Conservation (phyloP, 2,888 invertebrate species). For the Megaustenia siamemsis region DNA sequence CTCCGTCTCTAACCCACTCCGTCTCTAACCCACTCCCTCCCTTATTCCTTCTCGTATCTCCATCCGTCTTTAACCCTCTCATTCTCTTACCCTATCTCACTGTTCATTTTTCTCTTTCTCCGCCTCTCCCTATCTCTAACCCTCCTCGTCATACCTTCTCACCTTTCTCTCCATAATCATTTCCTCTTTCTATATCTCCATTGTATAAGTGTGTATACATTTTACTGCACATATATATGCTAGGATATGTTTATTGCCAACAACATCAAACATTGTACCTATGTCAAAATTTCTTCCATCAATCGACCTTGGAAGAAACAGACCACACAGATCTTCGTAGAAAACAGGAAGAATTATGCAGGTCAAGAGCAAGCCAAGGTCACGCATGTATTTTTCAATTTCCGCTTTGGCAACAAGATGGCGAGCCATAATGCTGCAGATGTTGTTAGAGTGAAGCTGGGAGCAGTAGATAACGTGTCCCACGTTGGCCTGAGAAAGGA, state of each 20-base stretch:
- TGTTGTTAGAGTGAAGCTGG: slow-evolving; percentile 69
- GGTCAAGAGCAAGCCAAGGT: slow-evolving; percentile 68
- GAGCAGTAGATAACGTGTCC: slow-evolving; percentile 74
- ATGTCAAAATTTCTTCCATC: slow-evolving; percentile 43
- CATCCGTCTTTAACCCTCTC: too few species aligned
- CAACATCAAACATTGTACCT: not conserved
- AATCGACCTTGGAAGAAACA: slow-evolving; percentile 22
- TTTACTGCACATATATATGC: too few species aligned
- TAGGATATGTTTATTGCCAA: not conserved
- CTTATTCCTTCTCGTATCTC: too few species aligned
- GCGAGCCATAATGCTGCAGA: slow-evolving; percentile 68
- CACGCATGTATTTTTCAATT: slow-evolving; percentile 67
- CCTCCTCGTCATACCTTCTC: too few species aligned
- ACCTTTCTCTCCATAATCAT: too few species aligned
- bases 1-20: too few species aligned
- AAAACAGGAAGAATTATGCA: slow-evolving; percentile 72
- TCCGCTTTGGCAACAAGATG: slow-evolving; percentile 77
- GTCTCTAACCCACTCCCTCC: too few species aligned
- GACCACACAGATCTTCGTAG: slow-evolving; percentile 70
- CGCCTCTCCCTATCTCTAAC: too few species aligned
- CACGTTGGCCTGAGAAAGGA: slow-evolving; percentile 58
- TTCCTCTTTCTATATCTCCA: too few species aligned
- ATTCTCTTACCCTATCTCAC: too few species aligned
- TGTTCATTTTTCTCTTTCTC: too few species aligned
- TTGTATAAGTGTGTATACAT: too few species aligned